phyloP scores from a whole-genome alignment of 2,113 vertebrate species.

The Gymnogyps californianus region DNA sequence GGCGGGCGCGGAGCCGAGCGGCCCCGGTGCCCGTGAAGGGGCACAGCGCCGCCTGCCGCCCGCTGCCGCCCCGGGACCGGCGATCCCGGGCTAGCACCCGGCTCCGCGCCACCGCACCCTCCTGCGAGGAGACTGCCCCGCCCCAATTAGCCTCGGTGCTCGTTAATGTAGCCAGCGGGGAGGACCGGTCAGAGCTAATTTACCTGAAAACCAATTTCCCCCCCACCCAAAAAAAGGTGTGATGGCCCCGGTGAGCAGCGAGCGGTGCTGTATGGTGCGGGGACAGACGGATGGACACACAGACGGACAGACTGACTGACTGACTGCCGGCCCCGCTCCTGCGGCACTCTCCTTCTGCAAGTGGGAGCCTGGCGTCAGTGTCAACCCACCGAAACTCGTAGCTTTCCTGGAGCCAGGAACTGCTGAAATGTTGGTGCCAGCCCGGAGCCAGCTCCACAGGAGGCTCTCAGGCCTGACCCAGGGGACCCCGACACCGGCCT shows the following conservation, averaged over 20 bases:
- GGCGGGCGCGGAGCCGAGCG: neutral
- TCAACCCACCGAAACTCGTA: neutral
- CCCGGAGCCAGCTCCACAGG: neutral
- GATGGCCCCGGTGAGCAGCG: neutral
- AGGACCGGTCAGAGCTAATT: neutral
- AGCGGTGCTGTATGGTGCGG: accelerated
- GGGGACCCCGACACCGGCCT: neutral
- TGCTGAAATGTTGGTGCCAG: accelerated
- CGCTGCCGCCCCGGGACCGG: neutral
- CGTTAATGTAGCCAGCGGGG: neutral
- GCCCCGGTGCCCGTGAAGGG: neutral
- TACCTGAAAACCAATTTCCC: neutral
- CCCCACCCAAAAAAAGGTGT: accelerated
- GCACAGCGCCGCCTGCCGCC: neutral
- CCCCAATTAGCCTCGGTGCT: neutral
- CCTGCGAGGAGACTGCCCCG: neutral
- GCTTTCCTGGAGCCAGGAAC: neutral
- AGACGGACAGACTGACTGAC: neutral
- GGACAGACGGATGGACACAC: neutral
- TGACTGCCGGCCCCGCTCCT: neutral
- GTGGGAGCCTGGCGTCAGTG: neutral
- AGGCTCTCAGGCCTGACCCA: no score
- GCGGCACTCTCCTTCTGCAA: neutral
- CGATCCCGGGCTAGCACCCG: neutral
- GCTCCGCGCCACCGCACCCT: neutral